Base-by-base conservation (phyloP, 2,888 invertebrate species). In the Acleris holmiana region DNA sequence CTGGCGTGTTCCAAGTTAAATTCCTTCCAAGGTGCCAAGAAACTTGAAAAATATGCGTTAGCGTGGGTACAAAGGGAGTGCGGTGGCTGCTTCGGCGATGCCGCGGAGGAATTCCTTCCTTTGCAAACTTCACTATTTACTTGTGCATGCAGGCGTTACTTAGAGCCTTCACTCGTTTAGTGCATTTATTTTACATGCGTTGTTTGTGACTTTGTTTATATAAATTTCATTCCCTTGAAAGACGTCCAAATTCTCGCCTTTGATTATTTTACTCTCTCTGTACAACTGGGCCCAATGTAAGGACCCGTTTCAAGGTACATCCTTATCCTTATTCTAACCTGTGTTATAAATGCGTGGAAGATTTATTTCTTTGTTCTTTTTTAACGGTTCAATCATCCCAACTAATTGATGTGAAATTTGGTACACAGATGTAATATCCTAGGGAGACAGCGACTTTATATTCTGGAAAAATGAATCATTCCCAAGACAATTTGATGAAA, bases 21-120 rank as follows among this genome's bases (percentile, higher is more conserved):
- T 83, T 82, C 81, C 83, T 85, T 82, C 80, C 73, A 77, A 80
- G 77, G 74, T 74, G 75, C 75, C 78, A 79, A 78, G 76, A 80
- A 80, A 73, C 71, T 68, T 51, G 54, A 66, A 67, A 64, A 65
- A 60, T 65, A 65, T 55, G 55, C 53, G 47, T 53, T 50, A 54
- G 46, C 59, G 54, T 55, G 48, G 40, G 4, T 44, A 44, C 53
- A 59, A 64, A 53, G 47, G 23, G n/a, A 8, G n/a, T 40, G 53
- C 40, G 47, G 47, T 18, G 47, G 40, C 40, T 21, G 40, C 53
- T 29, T 53, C 55, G n/a, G 23, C 19, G 55, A 10, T 23, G 21
- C 55, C 23, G 50, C 46, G n/a, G 25, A 44, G 23, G 44, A 41
- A 29, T 56, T 50, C 49, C 44, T 49, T 44, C 21, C 29, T 62